phyloP scores from a whole-genome alignment of 2,113 vertebrate species.

The Mormyrus iriodes region DNA sequence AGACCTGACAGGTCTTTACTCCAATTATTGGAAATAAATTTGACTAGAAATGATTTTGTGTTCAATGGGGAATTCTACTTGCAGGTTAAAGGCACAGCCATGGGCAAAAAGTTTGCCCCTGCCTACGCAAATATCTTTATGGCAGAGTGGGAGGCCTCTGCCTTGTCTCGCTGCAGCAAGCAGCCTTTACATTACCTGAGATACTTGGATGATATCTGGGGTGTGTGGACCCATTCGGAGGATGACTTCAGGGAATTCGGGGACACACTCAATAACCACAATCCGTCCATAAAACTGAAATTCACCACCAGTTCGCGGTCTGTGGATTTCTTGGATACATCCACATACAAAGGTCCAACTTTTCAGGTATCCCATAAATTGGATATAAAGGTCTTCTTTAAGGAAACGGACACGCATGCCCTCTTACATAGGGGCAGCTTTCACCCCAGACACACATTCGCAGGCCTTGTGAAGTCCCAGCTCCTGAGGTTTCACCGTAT shows the following conservation, averaged over 20 bases:
- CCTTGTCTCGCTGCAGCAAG: background rate
- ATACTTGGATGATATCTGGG: constrained; percentile 3
- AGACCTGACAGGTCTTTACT: background rate
- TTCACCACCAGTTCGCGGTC: background rate
- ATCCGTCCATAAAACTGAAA: background rate
- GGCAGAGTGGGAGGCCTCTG: constrained; percentile 17
- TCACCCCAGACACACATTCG: too few species aligned
- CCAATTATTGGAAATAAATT: background rate
- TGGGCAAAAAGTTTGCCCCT: constrained; percentile 23
- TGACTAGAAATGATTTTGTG: background rate
- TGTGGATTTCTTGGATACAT: background rate
- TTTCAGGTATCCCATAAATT: constrained; percentile 25
- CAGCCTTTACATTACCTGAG: background rate
- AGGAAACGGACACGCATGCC: constrained; percentile 28
- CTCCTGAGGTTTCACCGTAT: too few species aligned
- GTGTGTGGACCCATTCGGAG: background rate
- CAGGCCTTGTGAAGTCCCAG: background rate
- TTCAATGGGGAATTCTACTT: background rate
- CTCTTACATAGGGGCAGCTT: background rate
- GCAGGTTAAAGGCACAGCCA: background rate
- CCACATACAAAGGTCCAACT: background rate
- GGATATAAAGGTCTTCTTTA: constrained; percentile 18
- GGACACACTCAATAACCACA: background rate
- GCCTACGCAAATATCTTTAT: constrained; percentile 24
- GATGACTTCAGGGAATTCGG: background rate